Percentiles rank a stretch among this genome's conserved stretches.
Conservation (phyloP, 92 coral and sea anemone species). For the Nematostella vectensis region DNA sequence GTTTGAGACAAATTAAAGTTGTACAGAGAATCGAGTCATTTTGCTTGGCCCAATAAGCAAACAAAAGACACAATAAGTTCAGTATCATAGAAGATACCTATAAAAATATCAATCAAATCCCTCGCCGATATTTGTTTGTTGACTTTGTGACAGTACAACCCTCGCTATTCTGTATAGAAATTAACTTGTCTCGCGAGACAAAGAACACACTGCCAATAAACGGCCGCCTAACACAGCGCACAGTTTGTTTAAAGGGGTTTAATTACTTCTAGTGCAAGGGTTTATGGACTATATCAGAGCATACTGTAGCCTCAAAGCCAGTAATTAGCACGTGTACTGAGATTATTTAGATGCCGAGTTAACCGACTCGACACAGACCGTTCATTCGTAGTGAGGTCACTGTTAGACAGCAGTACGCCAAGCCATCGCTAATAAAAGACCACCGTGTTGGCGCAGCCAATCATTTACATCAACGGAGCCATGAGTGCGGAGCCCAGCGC, state of each 20-base stretch:
- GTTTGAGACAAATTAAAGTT: conserved; percentile 52
- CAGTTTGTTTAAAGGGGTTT: conserved; percentile 86
- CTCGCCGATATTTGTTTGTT: conserved; percentile 74
- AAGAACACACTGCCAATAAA: conserved; percentile 87
- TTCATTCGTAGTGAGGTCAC: too few relatives aligned
- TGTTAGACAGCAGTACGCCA: too few relatives aligned
- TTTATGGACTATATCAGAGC: conserved; percentile 64
- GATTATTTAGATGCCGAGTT: too few relatives aligned
- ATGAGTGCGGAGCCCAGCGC: conserved; percentile 57
- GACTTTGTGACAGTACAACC: conserved; percentile 70
- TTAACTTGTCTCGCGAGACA: conserved; percentile 73
- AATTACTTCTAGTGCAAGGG: conserved; percentile 94
- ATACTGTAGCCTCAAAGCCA: conserved; percentile 79
- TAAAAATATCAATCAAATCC: conserved; percentile 86
- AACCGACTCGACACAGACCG: too few relatives aligned
- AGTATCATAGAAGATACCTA: conserved; percentile 81
- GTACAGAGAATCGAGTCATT: too few relatives aligned
- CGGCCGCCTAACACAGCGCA: conserved; percentile 73
- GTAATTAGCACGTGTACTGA: conserved; percentile 89
- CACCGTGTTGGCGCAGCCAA: too few relatives aligned
- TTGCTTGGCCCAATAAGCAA: too few relatives aligned
- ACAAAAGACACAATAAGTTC: conserved; percentile 71
- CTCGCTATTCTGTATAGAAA: conserved; percentile 73
- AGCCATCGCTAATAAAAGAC: too few relatives aligned
- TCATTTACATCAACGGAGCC: too few relatives aligned